Evolutionary conservation across 2,888 invertebrate genomes (phyloP), one percentile per base, ranked within the genome.

Genomic region (Operophtera brumata): DNA sequence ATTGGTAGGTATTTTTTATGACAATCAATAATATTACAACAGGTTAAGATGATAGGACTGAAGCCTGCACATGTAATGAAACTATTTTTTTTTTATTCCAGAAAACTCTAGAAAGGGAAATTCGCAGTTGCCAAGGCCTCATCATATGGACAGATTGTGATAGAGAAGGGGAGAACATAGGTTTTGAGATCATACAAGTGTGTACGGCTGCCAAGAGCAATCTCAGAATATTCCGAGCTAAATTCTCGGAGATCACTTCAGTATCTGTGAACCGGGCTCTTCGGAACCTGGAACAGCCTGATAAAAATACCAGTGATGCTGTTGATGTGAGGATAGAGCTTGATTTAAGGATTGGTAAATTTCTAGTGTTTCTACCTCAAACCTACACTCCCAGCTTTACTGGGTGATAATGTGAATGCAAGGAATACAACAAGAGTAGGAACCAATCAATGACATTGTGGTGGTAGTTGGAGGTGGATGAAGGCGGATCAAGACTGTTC

Each of bases 141-240:
- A 96, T 99, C 12, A 96, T 99, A 67, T 99, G 99, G 99, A 99
- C 99, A 1, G 99, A 99, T 96, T 98, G 99, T 90, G 99, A 99
- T 91, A 93, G 99, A 84, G 99, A 99, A 91, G 99, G 99, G 28
- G 99, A 99, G 86, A 99, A 99, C 80, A 99, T 99, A 78, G 99
- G 99, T 0, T 99, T 94, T 91, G 99, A 99, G 91, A 94, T 99
- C 30, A 97, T 99, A 46, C 86, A 96, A 80, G 97, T 98, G 6
- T 99, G 99, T 76, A 92, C 91, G 57, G 93, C 93, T n/a, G 82
- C 95, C 0, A 97, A 96, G 72, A 93, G 92, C 6, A 93, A 93
- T 73, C 86, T 97, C 40, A 78, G 83, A 54, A 84, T 96, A 52
- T 94, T 92, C 70, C 91, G 99, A 67, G 99, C 99, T 2, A 96